Percentiles rank a stretch among this genome's conserved stretches.
Conservation (phyloP, 2,113 vertebrate genomes). For the Syngnathoides biaculeatus region DNA sequence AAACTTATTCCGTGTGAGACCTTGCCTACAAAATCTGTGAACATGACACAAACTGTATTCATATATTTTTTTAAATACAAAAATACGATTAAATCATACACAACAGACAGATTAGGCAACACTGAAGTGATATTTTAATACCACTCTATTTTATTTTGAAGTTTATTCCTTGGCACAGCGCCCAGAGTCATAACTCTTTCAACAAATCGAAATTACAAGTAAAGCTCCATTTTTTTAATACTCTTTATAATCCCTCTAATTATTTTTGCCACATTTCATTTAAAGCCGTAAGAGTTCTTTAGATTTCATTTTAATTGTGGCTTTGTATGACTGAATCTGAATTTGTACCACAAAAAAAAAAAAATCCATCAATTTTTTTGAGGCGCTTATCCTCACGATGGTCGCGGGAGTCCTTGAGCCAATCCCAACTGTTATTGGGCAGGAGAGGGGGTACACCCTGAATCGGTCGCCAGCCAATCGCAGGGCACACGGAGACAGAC, state of each 20-base stretch:
- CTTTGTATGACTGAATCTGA: background rate
- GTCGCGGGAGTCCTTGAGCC: too few relatives aligned
- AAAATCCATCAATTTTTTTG: too few relatives aligned
- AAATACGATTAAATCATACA: background rate
- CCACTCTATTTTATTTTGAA: conserved; percentile 24
- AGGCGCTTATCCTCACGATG: too few relatives aligned
- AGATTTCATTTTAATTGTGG: background rate
- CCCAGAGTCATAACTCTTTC: background rate
- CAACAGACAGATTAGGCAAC: background rate
- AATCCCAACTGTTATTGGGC: too few relatives aligned
- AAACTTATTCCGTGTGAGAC: background rate
- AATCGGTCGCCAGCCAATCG: too few relatives aligned
- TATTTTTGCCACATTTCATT: background rate
- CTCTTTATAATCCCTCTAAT: background rate
- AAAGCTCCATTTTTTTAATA: background rate
- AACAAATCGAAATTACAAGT: background rate
- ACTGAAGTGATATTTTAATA: background rate
- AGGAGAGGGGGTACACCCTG: too few relatives aligned
- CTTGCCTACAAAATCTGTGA: background rate
- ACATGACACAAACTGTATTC: background rate
- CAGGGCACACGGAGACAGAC: too few relatives aligned
- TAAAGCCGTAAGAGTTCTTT: background rate
- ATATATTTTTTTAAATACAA: too few relatives aligned
- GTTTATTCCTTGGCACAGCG: background rate
- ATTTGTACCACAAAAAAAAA: background rate